Conservation (phyloP, 2,797 vertebrate genomes). For the Epinephelus coioides region DNA sequence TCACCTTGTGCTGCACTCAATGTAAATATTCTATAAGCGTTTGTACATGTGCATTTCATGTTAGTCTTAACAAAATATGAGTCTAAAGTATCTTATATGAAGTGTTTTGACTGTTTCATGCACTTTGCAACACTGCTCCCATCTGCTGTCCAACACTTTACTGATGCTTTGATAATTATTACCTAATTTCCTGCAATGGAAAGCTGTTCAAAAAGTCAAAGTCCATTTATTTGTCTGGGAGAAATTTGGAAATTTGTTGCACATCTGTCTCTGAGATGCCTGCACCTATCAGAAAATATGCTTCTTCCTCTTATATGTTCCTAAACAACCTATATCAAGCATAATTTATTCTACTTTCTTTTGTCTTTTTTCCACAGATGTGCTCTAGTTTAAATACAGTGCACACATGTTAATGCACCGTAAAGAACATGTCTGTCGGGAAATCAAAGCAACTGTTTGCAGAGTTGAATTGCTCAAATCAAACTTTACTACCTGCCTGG, state of each 20-base stretch:
- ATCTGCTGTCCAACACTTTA: not conserved
- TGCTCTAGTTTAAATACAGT: too few relatives aligned
- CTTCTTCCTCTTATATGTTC: not conserved
- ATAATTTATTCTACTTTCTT: not conserved
- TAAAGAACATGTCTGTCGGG: not conserved
- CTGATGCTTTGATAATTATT: not conserved
- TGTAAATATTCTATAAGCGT: not conserved
- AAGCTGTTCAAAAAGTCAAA: too few relatives aligned
- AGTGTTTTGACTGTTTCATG: not conserved
- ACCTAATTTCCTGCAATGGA: not conserved
- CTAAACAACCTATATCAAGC: not conserved
- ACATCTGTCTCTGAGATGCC: not conserved
- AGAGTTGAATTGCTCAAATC: not conserved
- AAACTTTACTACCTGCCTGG: slow-evolving; percentile 2
- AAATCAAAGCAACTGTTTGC: slow-evolving; percentile 34
- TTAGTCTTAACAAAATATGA: not conserved
- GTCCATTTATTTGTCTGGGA: too few relatives aligned
- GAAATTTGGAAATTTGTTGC: too few relatives aligned
- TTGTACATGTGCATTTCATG: not conserved
- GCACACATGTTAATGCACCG: not conserved
- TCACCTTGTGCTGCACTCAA: not conserved
- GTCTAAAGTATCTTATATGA: too few relatives aligned
- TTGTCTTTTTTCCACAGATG: too few relatives aligned
- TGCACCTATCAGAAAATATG: not conserved
- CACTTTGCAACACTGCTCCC: not conserved